These are phyloP conservation scores for Zaprionus davidi DNA, from an alignment of 1,140 invertebrate genomes.

Conservation along the genomic window DNA sequence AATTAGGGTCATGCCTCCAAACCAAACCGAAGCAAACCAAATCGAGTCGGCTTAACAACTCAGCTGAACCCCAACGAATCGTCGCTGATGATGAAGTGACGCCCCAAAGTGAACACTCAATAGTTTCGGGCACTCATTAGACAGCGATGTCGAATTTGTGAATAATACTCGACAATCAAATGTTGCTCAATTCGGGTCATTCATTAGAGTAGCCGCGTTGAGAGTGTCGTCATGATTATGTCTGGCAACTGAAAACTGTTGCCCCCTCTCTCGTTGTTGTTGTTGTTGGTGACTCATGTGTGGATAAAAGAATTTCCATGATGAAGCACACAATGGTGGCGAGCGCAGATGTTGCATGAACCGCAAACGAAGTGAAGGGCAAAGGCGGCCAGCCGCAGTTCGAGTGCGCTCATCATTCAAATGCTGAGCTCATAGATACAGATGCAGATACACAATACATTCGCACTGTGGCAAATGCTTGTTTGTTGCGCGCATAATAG, in stretches of 20 bases:
- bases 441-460: slow-evolving; percentile 23
- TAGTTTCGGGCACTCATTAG: slow-evolving; percentile 36
- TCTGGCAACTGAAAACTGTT: neutral
- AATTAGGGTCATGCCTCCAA: slow-evolving; percentile 50
- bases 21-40: neutral
- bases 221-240: slow-evolving; percentile 26
- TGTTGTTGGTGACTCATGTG: slow-evolving; percentile 20
- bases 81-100: slow-evolving; percentile 14
- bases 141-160: neutral
- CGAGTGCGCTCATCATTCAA: slow-evolving; percentile 31
- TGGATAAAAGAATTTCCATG: slow-evolving; percentile 36
- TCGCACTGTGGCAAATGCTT: slow-evolving; percentile 15
- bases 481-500: slow-evolving; percentile 4
- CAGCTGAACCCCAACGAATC: too few species aligned
- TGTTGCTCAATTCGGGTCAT: slow-evolving; percentile 34
- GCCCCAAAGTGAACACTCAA: slow-evolving; percentile 26
- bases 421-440: slow-evolving; percentile 17
- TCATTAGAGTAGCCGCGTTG: slow-evolving; percentile 25
- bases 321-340: slow-evolving; percentile 27
- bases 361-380: slow-evolving; percentile 23
- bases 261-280: neutral
- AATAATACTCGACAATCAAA: slow-evolving; percentile 37
- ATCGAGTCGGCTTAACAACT: neutral
- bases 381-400: neutral
- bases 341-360: slow-evolving; percentile 24